Base-by-base conservation (phyloP, 2,797 vertebrate species). In the Megaceryle alcyon region DNA sequence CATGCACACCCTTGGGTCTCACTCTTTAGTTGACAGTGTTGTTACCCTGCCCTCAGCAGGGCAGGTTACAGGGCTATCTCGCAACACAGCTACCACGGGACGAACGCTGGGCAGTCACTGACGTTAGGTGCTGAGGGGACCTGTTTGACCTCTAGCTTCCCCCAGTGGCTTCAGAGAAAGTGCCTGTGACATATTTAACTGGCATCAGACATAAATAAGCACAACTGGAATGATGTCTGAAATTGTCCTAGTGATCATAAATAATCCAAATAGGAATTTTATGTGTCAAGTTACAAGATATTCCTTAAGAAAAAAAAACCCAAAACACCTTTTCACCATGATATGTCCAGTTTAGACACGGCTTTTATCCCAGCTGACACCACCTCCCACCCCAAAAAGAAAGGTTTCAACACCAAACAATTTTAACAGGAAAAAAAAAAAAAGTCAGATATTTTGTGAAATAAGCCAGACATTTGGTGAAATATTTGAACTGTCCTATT, bases 11-110 rank as follows among this genome's bases (percentile, higher is more conserved):
- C 26, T 53, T 0, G 25, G 22, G 21, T 26, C 18, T 22, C 33
- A 7, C 12, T 7, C 25, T 4, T 6, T 26, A 7, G 39, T 1
- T 31, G 7, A 41, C 1, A 1, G 6, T 1, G 10, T 4, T 14
- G 48, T 7, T 25, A 23, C 53, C 14, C 49, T 33, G 54, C 86
- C 73, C 3, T 5, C 18, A 4, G 73, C 53, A 29, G 20, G 4
- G 49, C 29, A 3, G 26, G 21, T 51, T 22, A 28, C 33, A 1
- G 22, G 0, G 19, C 3, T 9, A 5, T 8, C 44, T 5, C 56
- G 13, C 43, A 22, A 5, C 35, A 5, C 1, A 0, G 57, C 69
- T 57, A 66, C 33, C 65, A 57, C 1, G 0, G 2, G 3, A 4
- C n/a, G 17, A 65, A 8, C 6, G 1, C 63, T 26, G 11, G 20